Evolutionary conservation across 2,113 vertebrate genomes (phyloP).

Genomic region (Myanophis thanlyinensis): DNA sequence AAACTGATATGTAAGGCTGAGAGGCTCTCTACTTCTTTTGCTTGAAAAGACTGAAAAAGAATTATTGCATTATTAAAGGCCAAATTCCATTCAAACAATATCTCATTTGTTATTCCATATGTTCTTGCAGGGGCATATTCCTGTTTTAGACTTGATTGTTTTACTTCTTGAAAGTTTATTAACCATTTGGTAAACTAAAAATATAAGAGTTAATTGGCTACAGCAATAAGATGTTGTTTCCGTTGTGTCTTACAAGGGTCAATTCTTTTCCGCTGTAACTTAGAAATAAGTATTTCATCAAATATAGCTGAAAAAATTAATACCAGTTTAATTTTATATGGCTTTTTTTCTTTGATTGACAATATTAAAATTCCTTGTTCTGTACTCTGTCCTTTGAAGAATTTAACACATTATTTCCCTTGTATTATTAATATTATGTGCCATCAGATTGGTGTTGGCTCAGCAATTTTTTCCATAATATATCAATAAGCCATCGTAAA

Average conservation of each 20-base stretch:
- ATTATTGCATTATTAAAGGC: neutral
- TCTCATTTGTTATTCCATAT: fast-evolving
- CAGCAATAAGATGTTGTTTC: neutral
- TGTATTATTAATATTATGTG: neutral
- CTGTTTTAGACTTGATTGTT: neutral
- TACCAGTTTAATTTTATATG: neutral
- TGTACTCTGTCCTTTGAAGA: neutral
- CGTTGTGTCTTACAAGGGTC: neutral
- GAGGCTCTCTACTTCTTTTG: fast-evolving
- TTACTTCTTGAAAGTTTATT: neutral
- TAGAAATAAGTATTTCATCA: neutral
- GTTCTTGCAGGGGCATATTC: fast-evolving
- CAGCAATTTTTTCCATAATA: neutral
- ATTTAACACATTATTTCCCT: neutral
- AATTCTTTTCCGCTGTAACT: neutral
- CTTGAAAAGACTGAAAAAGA: neutral
- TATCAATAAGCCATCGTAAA: neutral
- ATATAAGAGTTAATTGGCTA: neutral
- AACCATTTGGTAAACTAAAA: neutral
- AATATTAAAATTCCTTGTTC: neutral
- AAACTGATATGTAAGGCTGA: neutral
- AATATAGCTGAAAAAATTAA: neutral
- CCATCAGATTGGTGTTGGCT: neutral
- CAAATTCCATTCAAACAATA: neutral
- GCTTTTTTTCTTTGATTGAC: neutral